These are phyloP conservation scores for Monochamus saltuarius DNA, from an alignment of 1,140 invertebrate genomes.

Conservation along the genomic window DNA sequence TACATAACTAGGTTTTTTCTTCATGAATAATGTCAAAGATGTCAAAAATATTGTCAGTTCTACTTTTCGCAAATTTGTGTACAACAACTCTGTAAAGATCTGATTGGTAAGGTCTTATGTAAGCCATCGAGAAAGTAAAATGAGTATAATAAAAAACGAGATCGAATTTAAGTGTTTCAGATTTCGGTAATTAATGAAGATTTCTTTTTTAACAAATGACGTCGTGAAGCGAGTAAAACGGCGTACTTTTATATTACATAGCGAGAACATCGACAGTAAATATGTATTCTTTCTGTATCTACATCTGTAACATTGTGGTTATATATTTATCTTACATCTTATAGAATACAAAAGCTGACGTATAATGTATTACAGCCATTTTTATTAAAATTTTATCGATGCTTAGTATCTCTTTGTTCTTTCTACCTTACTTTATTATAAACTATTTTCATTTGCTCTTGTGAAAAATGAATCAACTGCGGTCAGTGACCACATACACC, in stretches of 20 bases:
- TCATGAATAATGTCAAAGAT: too few species aligned
- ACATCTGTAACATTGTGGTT: conserved; percentile 21
- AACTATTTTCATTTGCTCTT: background rate
- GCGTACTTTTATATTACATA: conserved; percentile 5
- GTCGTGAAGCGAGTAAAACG: background rate
- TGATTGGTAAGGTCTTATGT: conserved; percentile 16
- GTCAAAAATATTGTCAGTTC: too few species aligned
- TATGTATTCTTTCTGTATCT: conserved; percentile 14
- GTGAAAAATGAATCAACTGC: too few species aligned
- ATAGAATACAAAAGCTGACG: conserved; percentile 26
- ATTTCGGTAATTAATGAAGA: too few species aligned
- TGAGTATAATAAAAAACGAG: conserved; percentile 22
- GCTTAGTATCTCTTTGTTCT: conserved; percentile 27
- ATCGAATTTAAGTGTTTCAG: conserved; percentile 20
- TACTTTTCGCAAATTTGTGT: background rate
- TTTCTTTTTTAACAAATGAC: too few species aligned
- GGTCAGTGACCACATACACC: too few species aligned
- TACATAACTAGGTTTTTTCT: too few species aligned
- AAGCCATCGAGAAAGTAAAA: conserved; percentile 20
- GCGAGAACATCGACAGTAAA: conserved; percentile 1
- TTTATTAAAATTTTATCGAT: conserved; percentile 28
- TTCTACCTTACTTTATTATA: conserved; percentile 1
- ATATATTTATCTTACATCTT: conserved; percentile 23
- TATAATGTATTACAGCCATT: conserved; percentile 25
- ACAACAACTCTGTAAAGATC: conserved; percentile 19